Evolutionary conservation across 2,113 vertebrate genomes (phyloP), one percentile per base, ranked within the genome.

Genomic region (Machaerirhynchus nigripectus): DNA sequence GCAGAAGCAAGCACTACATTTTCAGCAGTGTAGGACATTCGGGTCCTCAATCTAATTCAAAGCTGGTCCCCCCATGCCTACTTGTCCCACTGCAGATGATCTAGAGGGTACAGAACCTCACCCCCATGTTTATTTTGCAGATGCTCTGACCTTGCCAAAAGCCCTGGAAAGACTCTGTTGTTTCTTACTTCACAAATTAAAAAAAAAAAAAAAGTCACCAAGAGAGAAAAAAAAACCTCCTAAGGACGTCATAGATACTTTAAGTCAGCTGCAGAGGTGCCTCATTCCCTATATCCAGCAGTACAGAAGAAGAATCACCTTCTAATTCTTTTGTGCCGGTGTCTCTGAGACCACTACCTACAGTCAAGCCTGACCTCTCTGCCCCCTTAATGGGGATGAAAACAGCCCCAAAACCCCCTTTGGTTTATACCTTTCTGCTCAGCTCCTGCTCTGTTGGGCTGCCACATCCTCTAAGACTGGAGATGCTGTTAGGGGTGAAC

Each of bases 91-190:
- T 84, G 69, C 52, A 95, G 87, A 19, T 75, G 39, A 68, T 77
- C 35, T 37, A 70, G 39, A 67, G 17, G 11, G 24, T 77, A 70
- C 23, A 74, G 68, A 88, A 78, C 21, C 18, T 93, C 73, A 74
- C 17, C 35, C 15, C n/a, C 52, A 10, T 19, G 42, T 78, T 88
- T 92, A 53, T 61, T 93, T 95, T 93, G 76, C 91, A 90, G 88
- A 92, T 35, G n/a, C 52, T 93, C 63, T 90, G 94, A 84, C 93
- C 86, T 97, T 95, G 86, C 81, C 84, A 87, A 63, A 90, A 93
- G 73, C 40, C 39, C 50, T 87, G 73, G 56, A 78, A 92, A 92
- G 73, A n/a, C 33, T 91, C 56, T 26, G 79, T 53, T 93, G 75
- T 93, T 95, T 92, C 47, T 84, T 52, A 70, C 39, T 90, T 93